Evolutionary conservation across 53 echinoderm and acorn worm species (phyloP), one percentile per base, ranked within the genome.

Genomic region (Crossaster papposus): DNA sequence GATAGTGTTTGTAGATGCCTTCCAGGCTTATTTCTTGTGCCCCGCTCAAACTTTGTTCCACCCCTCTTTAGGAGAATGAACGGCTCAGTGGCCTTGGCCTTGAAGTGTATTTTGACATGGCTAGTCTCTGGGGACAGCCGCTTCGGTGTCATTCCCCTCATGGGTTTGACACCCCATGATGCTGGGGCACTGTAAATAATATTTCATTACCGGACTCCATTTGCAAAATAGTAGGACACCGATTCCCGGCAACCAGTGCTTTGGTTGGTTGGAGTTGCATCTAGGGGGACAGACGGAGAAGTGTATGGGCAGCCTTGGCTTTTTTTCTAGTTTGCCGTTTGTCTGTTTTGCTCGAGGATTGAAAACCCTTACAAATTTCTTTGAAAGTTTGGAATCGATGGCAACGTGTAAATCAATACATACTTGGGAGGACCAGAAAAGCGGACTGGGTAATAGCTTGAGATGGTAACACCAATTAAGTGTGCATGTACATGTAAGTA

Each of bases 401-500:
- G 36, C 8, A 54, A 87, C 17, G 54, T 87, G 87, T 75, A 87
- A n/a, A 87, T 87, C 87, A 30, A 87, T 87, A 87, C 70, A 58
- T 35, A 55, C 30, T 58, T 36, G 62, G 87, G 76, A 72, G n/a
- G 34, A 34, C 33, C 78, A 78, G 54, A 14, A 32, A 55, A 30
- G 55, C 20, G 23, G 20, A 14, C 13, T 22, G 20, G 36, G 82
- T 54, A 84, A 51, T 51, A 65, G 58, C 52, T 12, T 24, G 87
- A 87, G 87, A 87, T 87, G 87, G 62, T 55, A 34, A 87, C 87
- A 87, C 77, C 87, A 76, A 75, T 87, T 55, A 87, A 76, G 54
- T 80, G 80, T 55, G 18, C 58, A 33, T 80, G 80, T 50, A 80
- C 80, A 87, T 77, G 76, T 87, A 87, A 87, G 87, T 87, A 74